Conservation (phyloP, 2,888 invertebrate genomes). For the Amphipyra berbera region DNA sequence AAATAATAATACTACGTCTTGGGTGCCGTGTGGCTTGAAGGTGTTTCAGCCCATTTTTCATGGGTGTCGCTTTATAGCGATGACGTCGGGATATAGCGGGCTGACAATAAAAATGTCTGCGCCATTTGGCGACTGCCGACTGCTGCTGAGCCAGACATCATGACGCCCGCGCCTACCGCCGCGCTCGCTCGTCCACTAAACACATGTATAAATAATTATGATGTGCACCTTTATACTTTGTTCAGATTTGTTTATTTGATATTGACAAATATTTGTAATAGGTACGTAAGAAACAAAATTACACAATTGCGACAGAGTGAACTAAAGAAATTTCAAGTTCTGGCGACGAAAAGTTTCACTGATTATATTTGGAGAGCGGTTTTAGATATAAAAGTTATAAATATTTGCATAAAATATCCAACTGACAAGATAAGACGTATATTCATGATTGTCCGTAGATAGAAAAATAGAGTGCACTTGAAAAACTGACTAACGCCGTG, state of each 20-base stretch:
- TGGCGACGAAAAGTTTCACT: slow-evolving; percentile 6
- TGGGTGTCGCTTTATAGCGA: slow-evolving; percentile 44
- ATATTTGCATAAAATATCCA: slow-evolving; percentile 13
- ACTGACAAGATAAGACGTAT: slow-evolving; percentile 28
- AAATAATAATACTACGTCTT: slow-evolving; percentile 50
- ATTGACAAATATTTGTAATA: slow-evolving; percentile 25
- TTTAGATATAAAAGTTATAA: slow-evolving; percentile 28
- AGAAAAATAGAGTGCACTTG: slow-evolving; percentile 34
- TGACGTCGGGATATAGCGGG: slow-evolving; percentile 40
- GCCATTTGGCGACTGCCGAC: slow-evolving; percentile 55
- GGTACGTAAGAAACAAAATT: background rate
- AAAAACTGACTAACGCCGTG: slow-evolving; percentile 9
- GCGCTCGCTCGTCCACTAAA: slow-evolving; percentile 27
- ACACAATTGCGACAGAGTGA: slow-evolving; percentile 6
- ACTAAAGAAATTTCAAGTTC: slow-evolving; percentile 9
- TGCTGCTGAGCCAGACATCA: slow-evolving; percentile 70
- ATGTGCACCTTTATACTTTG: slow-evolving; percentile 29
- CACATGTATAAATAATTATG: slow-evolving; percentile 36
- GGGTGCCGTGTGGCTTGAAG: slow-evolving; percentile 46
- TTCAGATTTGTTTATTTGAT: slow-evolving; percentile 27
- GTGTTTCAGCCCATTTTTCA: slow-evolving; percentile 46
- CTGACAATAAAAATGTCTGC: slow-evolving; percentile 56
- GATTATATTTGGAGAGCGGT: slow-evolving; percentile 33
- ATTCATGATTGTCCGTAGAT: slow-evolving; percentile 14
- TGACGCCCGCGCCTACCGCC: slow-evolving; percentile 70